Evolutionary conservation across 2,113 vertebrate species (phyloP), one percentile per base, ranked within the genome.

Genomic region (Aramus guarauna): DNA sequence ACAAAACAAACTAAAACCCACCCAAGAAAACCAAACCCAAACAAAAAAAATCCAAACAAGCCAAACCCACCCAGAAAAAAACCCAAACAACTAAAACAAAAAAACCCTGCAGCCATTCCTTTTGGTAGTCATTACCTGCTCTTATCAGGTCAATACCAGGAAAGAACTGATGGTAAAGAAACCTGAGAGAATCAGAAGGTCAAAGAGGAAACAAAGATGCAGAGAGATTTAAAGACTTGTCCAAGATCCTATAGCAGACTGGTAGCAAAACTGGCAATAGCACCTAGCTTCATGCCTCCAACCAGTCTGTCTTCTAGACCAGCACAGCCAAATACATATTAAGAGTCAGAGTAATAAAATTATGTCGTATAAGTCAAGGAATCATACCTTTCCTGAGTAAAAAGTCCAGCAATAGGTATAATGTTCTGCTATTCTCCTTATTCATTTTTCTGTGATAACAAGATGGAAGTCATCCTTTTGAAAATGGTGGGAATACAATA

Each of bases 21-120:
- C n/a, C n/a, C n/a, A n/a, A 73, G 55, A 27, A 55, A 55, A 14
- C 52, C 26, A 43, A 20, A 1, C 0, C 1, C 1, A 17, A 71
- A n/a, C 3, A 41, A 41, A 41, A 41, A 41, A 41, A 29, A 53
- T 24, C 50, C 14, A 41, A 20, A 1, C 0, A 71, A n/a, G n/a
- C n/a, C 3, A 43, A 43, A 43, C 43, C 13, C 43, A 16, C 43
- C 6, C 43, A 43, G 15, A 43, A 43, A 43, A 43, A n/a, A 73
- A 0, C 0, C 21, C 4, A 48, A 22, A 48, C 48, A 62, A 43
- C 43, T 16, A 43, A 43, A 53, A 29, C 52, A 53, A 53, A 27
- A 53, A 53, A 53, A 53, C 9, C 26, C 0, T 14, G 50, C 6
- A 63, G 3, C 1, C 14, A 36, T 53, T 77, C 53, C 2, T 71